These are phyloP conservation scores for Mormoops blainvillei DNA, from an alignment of 2,113 vertebrate species.

Conservation along the genomic window DNA sequence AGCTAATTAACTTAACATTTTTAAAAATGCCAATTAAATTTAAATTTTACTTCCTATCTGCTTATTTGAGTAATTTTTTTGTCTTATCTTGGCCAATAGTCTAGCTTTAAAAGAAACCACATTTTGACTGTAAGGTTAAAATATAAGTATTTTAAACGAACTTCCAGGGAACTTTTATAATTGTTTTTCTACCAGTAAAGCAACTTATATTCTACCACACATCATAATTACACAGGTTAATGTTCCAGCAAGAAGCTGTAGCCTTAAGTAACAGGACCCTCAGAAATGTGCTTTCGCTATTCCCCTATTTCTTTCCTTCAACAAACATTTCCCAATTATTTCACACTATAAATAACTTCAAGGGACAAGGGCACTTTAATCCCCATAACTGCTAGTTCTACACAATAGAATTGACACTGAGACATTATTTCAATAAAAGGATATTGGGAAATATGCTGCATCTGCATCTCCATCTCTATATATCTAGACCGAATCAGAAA, in stretches of 20 bases:
- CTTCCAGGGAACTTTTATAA: slow-evolving; percentile 27
- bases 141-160: slow-evolving; percentile 59
- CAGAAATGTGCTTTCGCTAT: slow-evolving; percentile 23
- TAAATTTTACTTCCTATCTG: slow-evolving; percentile 44
- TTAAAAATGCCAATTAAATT: slow-evolving; percentile 55
- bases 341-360: slow-evolving; percentile 43
- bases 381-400: slow-evolving; percentile 61
- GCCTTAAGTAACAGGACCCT: slow-evolving; percentile 48
- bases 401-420: slow-evolving; percentile 66
- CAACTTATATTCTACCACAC: slow-evolving; percentile 1
- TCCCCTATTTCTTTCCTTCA: slow-evolving; percentile 43
- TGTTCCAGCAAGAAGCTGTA: slow-evolving; percentile 58
- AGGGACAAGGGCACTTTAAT: slow-evolving; percentile 71
- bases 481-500: slow-evolving; percentile 55
- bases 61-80: slow-evolving; percentile 38
- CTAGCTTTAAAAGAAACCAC: slow-evolving; percentile 53
- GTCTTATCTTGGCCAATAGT: background rate
- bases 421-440: slow-evolving; percentile 59
- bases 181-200: background rate
- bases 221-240: slow-evolving; percentile 51
- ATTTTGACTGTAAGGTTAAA: slow-evolving; percentile 52
- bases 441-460: slow-evolving; percentile 62
- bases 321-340: slow-evolving; percentile 63
- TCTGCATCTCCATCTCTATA: slow-evolving; percentile 64
- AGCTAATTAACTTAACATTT: slow-evolving; percentile 49